phyloP scores from a whole-genome alignment of 2,888 invertebrate genomes.

The Polyommatus icarus region DNA sequence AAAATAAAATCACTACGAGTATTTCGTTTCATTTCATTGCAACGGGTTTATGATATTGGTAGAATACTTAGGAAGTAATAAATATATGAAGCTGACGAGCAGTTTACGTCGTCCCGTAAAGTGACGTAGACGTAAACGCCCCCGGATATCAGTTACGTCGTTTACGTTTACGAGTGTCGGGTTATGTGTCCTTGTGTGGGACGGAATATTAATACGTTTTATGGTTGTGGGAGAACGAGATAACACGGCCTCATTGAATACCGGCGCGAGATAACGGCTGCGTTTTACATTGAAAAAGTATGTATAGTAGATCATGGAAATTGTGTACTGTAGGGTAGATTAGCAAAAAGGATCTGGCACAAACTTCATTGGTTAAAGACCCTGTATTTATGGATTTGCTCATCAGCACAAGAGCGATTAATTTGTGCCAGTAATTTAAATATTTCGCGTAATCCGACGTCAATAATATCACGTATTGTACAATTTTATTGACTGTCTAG shows the following conservation, averaged over 20 bases:
- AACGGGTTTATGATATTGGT: neutral
- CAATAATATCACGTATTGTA: too few species aligned
- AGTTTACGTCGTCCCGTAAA: neutral
- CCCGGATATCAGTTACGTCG: neutral
- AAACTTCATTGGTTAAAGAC: too few species aligned
- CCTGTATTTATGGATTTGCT: too few species aligned
- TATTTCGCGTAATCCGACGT: too few species aligned
- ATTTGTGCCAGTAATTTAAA: too few species aligned
- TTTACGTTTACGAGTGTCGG: neutral
- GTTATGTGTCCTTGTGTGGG: neutral
- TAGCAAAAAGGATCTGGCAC: too few species aligned
- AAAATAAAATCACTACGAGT: too few species aligned
- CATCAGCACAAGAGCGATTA: too few species aligned
- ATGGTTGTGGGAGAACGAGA: neutral
- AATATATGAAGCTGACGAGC: slow-evolving; percentile 5
- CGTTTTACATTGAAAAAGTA: neutral
- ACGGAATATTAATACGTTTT: neutral
- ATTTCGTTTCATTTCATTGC: neutral
- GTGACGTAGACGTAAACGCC: neutral
- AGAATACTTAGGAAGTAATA: neutral
- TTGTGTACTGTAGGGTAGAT: neutral
- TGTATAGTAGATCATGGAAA: neutral
- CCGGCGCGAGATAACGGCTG: neutral
- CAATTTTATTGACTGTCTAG: too few species aligned
- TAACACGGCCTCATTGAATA: neutral